Evolutionary conservation across 2,113 vertebrate species (phyloP), one percentile per base, ranked within the genome.

Genomic region (Rhea pennata): DNA sequence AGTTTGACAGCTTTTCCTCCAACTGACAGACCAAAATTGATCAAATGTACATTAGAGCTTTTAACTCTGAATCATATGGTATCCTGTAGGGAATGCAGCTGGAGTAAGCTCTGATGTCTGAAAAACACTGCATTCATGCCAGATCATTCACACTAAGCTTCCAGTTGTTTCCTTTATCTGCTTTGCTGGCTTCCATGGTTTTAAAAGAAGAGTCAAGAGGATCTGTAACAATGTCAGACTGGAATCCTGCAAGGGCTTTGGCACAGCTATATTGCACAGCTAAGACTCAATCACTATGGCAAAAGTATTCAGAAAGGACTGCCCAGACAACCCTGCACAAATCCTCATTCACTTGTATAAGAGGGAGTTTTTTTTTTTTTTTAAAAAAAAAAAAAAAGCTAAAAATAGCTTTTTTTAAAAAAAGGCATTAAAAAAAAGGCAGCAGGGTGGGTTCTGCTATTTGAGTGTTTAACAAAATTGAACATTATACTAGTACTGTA

Each of bases 1-100:
- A 93, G 69, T 95, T 96, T 97, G 96, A 97, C 92, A 97, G 94
- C 42, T 96, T 97, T 96, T 96, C 54, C 70, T 87, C 78, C 77
- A 80, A 90, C 70, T 80, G 73, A 95, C 93, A 97, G 97, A 98
- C 88, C 94, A 69, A 97, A 98, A 96, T 89, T 96, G 94, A 97
- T 98, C 88, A 97, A 97, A 96, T 95, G 54, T 94, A 91, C 70
- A 88, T 93, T 92, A 96, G 65, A 96, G 64, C 85, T 95, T 97
- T 97, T 96, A 95, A 88, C 48, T 93, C 58, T 78, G 94, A 96
- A 96, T 93, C 87, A 87, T 91, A 76, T 33, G 62, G 39, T 67
- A 94, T 76, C 69, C 95, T 84, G 42, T 44, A 85, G 94, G 86
- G 95, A 97, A 96, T 96, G 89, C 17, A 91, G 36, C 36, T 92